Conservation (phyloP, 37 sponge, comb jelly and placozoan species). For the Cladorhizidae sp. region DNA sequence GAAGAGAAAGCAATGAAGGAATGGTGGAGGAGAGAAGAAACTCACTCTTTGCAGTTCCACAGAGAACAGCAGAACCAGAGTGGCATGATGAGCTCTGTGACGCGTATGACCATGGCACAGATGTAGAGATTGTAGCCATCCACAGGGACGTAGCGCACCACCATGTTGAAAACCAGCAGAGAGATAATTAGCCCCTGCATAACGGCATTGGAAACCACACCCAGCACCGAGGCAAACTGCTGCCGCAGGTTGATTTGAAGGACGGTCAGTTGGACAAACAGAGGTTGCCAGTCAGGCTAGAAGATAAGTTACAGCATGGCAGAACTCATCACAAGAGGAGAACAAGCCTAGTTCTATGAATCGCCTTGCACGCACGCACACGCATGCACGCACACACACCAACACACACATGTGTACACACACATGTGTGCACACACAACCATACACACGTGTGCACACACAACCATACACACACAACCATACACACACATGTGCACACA, state of each 20-base stretch:
- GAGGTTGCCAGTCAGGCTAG: constrained; percentile 75
- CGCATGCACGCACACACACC: too few relatives aligned
- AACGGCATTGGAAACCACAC: constrained; percentile 49
- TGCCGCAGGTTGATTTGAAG: constrained; percentile 55
- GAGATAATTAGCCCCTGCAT: constrained; percentile 71
- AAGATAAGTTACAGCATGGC: not conserved
- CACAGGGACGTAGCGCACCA: constrained; percentile 32
- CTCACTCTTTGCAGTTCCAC: constrained; percentile 76
- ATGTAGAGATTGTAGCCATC: constrained; percentile 44
- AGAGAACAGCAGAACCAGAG: constrained; percentile 79
- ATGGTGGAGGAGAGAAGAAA: not conserved
- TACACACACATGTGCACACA: too few relatives aligned
- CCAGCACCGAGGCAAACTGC: constrained; percentile 43
- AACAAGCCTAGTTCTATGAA: not conserved
- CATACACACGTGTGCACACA: too few relatives aligned
- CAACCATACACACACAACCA: too few relatives aligned
- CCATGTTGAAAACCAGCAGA: constrained; percentile 55
- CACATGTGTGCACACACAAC: too few relatives aligned
- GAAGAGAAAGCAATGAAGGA: not conserved
- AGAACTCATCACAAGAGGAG: not conserved
- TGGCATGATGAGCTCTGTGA: constrained; percentile 65
- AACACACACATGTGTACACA: too few relatives aligned
- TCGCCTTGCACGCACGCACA: not conserved
- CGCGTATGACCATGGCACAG: constrained; percentile 38
- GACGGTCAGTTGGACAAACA: constrained; percentile 24